phyloP scores from a whole-genome alignment of 2,888 invertebrate genomes.

The Crocallis elinguaria region DNA sequence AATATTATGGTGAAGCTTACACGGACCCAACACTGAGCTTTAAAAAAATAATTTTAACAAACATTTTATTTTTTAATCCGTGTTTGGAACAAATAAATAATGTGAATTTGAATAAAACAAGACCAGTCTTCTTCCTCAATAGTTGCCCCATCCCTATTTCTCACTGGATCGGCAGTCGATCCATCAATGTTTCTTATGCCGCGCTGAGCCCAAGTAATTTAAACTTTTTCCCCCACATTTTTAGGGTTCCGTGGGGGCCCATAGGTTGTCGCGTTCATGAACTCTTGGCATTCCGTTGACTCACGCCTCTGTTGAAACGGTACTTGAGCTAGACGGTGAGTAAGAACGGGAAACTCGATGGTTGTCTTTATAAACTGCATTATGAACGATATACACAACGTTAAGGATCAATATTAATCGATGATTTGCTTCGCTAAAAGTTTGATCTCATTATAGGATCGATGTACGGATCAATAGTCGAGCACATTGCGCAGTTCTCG shows the following conservation, averaged over 20 bases:
- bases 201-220: constrained; percentile 42
- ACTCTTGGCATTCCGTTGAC: constrained; percentile 26
- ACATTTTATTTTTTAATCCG: too few species aligned
- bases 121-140: constrained; percentile 1
- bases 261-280: constrained; percentile 27
- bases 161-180: constrained; percentile 36
- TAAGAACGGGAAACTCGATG: background rate
- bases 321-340: background rate
- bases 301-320: constrained; percentile 14
- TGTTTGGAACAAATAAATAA: too few species aligned
- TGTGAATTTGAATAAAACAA: background rate
- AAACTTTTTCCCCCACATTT: constrained; percentile 39
- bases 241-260: constrained; percentile 26
- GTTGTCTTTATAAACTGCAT: too few species aligned
- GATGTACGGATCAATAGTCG: too few species aligned
- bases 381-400: too few species aligned
- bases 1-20: too few species aligned
- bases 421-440: too few species aligned
- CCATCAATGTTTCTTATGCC: constrained; percentile 45
- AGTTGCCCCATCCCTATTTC: constrained; percentile 29
- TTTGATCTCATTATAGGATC: too few species aligned
- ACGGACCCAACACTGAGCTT: too few species aligned
- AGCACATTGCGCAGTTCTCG: too few species aligned
- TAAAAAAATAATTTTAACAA: too few species aligned
- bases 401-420: too few species aligned